These are phyloP conservation scores for Pithys albifrons DNA, from an alignment of 2,113 vertebrate species.

Conservation along the genomic window DNA sequence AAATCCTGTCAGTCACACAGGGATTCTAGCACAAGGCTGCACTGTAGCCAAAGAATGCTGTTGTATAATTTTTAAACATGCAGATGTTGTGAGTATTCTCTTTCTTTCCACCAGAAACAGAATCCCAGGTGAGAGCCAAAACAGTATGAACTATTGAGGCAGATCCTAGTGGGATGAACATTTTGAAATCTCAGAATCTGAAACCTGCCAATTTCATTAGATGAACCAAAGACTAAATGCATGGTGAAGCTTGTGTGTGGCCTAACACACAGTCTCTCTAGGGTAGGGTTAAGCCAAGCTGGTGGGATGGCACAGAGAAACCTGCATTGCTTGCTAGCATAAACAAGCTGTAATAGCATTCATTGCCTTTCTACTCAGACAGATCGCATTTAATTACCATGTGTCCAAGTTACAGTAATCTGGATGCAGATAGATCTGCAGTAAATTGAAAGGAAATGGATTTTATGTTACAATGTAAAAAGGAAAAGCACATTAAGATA, in stretches of 20 bases:
- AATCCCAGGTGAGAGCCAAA: not conserved
- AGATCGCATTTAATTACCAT: conserved; percentile 60
- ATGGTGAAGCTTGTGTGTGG: not conserved
- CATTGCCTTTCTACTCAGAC: conserved; percentile 43
- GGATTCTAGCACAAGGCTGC: conserved; percentile 4
- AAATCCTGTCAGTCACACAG: not conserved
- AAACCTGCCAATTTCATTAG: not conserved
- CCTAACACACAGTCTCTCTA: not conserved
- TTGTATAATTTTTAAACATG: not conserved
- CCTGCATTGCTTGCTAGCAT: not conserved
- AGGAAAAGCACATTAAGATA: conserved; percentile 60
- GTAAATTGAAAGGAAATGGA: conserved; percentile 64
- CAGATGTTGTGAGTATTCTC: not conserved
- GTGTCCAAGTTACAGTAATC: conserved; percentile 40
- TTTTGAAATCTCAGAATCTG: not conserved
- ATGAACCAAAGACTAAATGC: not conserved
- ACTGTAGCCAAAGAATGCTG: not conserved
- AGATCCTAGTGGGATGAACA: not conserved
- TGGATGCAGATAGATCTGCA: conserved; percentile 39
- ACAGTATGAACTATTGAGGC: not conserved
- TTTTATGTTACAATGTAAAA: conserved; percentile 30
- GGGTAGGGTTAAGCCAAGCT: not conserved
- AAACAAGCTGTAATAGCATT: conserved; percentile 33
- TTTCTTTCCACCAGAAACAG: not conserved
- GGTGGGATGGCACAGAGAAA: not conserved